Evolutionary conservation across 2,797 vertebrate genomes (phyloP), one percentile per base, ranked within the genome.

Genomic region (Pipistrellus pygmaeus): DNA sequence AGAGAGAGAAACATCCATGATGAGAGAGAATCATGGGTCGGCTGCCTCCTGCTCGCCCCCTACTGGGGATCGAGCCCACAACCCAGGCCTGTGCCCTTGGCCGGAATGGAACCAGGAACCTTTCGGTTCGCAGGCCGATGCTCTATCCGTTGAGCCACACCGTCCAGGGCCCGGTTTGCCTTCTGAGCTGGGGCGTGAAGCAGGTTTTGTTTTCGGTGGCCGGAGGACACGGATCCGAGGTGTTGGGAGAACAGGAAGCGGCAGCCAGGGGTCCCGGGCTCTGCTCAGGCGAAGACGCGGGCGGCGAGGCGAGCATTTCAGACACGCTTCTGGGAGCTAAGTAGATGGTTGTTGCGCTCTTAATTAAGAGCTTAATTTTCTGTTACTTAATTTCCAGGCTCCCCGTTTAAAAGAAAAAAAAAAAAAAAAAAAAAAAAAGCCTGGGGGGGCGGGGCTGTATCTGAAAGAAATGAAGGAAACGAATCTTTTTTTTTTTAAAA

Each of bases 211-310:
- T 17, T 41, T 60, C 30, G 48, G 38, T 81, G 82, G 35, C 57
- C 85, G 73, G 57, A 62, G 90, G 66, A 53, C 44, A 25, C 64
- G 92, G 84, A n/a, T 30, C 62, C 62, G 25, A 60, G 21, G 20
- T 53, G 30, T 41, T 91, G 92, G 95, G 87, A 85, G 77, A 90
- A 82, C 51, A 94, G 88, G 96, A 95, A 96, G 94, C 71, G 84
- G 94, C 32, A 53, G 25, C 1, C 14, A 94, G 85, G 38, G 53
- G 72, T 2, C 9, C 66, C 86, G 64, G 21, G 38, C 46, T 80
- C 90, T 7, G 82, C 44, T 93, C 60, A 27, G 35, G 64, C 75
- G 83, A 32, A 53, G 38, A 46, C 23, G 53, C 83, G 92, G 35
- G 11, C 23, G 51, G 51, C 6, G 35, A 32, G 4, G 32, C 44